Base-by-base conservation (phyloP, 2,113 vertebrate genomes). In the Scophthalmus maximus region DNA sequence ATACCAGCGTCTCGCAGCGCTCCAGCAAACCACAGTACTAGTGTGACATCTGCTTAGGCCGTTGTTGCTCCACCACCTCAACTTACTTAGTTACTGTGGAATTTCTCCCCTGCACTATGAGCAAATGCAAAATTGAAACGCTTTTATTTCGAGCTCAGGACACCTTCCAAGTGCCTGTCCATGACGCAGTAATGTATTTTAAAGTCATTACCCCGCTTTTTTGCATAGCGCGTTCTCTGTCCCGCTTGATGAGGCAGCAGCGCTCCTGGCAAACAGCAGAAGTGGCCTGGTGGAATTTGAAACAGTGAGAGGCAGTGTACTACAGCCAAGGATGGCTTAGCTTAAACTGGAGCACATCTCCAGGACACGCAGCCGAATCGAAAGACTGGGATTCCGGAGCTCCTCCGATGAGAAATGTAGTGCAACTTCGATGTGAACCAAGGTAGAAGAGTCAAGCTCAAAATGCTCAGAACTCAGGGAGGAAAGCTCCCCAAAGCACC, bases 41-140 rank as follows among this genome's bases (percentile, higher is more conserved):
- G 86, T 79, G 80, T 79, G 80, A 93, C 93, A 93, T 93, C 91
- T 94, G 93, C 81, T 92, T 87, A 88, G 85, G 62, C 85, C 90
- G 82, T 92, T 87, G 87, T 15, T 77, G 86, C 79, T 81, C 73
- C 82, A 68, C 84, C 79, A 78, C 75, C 83, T 84, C 78, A 8
- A 68, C 85, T 89, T 88, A 86, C 87, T 89, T 83, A 86, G 75
- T 84, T 73, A 89, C 88, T 86, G 79, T 89, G 91, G 91, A 92
- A 92, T 93, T 90, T 87, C 69, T 89, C 40, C 68, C 77, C 64
- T 32, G 79, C 62, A 69, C 38, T 4, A 49, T 57, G 86, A 87
- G 87, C 52, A 73, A 85, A 84, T 34, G 77, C 80, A 50, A 85
- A 82, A 91, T 90, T 88, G 66, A 87, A 91, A 90, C 87, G 85